A percentile compares a stretch with the other conserved stretches of the same genome.
phyloP scores from a whole-genome alignment of 2,888 invertebrate genomes.

The Saturnia pavonia region DNA sequence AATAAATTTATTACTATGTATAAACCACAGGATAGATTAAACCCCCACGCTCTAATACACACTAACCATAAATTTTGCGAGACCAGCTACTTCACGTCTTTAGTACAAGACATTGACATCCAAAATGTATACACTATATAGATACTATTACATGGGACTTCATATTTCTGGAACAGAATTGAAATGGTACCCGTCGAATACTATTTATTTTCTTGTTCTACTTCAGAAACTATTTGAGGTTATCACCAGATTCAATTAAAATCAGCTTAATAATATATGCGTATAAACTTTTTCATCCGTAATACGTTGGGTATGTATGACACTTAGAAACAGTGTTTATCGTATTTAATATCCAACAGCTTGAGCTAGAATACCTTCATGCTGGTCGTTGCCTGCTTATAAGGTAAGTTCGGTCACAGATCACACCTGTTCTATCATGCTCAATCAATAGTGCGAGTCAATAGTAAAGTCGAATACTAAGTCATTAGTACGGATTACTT shows the following conservation, averaged over 20 bases:
- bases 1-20: background rate
- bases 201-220: background rate
- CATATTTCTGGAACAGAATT: background rate
- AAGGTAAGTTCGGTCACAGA: too few relatives aligned
- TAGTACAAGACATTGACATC: background rate
- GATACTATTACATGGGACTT: background rate
- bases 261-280: too few relatives aligned
- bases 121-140: background rate
- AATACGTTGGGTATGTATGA: too few relatives aligned
- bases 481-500: too few relatives aligned
- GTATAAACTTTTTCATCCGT: too few relatives aligned
- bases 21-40: background rate
- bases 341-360: too few relatives aligned
- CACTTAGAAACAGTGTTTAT: too few relatives aligned
- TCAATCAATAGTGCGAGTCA: too few relatives aligned
- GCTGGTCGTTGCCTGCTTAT: too few relatives aligned
- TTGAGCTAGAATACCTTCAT: too few relatives aligned
- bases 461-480: too few relatives aligned
- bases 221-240: background rate
- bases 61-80: background rate
- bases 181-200: background rate
- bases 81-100: background rate
- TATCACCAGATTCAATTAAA: background rate
- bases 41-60: background rate
- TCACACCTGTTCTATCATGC: too few relatives aligned